Evolutionary conservation across 2,113 vertebrate genomes (phyloP), one percentile per base, ranked within the genome.

Genomic region (Ovibos moschatus): DNA sequence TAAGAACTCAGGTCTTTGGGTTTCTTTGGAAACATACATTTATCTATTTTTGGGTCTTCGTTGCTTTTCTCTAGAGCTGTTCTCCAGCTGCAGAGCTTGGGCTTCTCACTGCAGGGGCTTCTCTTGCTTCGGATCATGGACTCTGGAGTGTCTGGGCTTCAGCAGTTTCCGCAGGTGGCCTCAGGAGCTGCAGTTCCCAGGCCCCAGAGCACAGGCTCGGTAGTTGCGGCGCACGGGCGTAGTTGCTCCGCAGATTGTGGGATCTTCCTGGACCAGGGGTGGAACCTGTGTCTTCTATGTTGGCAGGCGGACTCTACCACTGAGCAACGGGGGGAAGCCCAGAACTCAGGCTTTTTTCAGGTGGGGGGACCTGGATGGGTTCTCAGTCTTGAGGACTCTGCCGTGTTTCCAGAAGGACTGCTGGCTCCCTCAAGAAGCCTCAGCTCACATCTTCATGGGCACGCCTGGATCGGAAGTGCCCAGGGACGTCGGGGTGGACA

Each of bases 341-440:
- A 0, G 71, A 76, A 76, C 19, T 76, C 36, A 27, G 12, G 10
- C 10, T 36, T 81, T 40, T 27, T 30, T 30, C 64, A 16, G 6
- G 9, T 14, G 3, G 33, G 12, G 60, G 21, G 51, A 17, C 43
- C 7, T 3, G n/a, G 53, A 6, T 36, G 28, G 25, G 21, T 62
- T 33, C 40, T 91, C 2, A 0, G 13, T 19, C 79, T 25, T 19
- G 33, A 57, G 36, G 58, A 57, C 43, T 33, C 27, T 53, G 81
- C 25, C 57, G 10, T 89, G 95, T 79, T 98, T 98, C 78, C 97
- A 99, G 99, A 98, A 98, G 85, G 98, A 97, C 82, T 98, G 98
- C n/a, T 99, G 99, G 99, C 84, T 99, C 43, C 99, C 99, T 86
- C 97, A 79, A 91, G 99, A 99, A 98, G 99, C 99, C 78, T 97